Base-by-base conservation (phyloP, 1,140 invertebrate genomes). In the Drosophila subpulchrella region DNA sequence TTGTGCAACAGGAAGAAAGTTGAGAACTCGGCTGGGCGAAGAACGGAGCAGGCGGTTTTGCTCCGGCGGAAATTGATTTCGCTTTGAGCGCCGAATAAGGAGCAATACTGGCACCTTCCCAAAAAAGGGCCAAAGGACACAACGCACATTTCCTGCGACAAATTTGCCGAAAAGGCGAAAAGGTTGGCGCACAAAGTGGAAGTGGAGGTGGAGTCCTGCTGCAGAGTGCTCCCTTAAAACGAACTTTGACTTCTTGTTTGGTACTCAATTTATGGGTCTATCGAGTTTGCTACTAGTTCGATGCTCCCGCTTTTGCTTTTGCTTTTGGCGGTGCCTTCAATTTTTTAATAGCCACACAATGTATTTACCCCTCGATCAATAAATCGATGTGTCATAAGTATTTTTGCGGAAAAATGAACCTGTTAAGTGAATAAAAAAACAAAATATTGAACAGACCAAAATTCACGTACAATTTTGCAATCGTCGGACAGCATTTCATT, bases 1-100 rank as follows among this genome's bases (percentile, higher is more conserved):
- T 83, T 88, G 83, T 83, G 80, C 79, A 89, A 89, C 83, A 89
- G 83, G 84, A 88, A 80, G 83, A 89, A 86, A 88, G 51, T 86
- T 83, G 63, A 13, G 12, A 41, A 20, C 12, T 17, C 12, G 67
- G 61, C 59, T 44, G 47, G 42, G 66, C 8, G 38, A 51, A 53
- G 58, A 42, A 55, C 15, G 39, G 54, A 20, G 17, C 36, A 58
- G 60, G 74, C 84, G 76, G 83, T 71, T 88, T 88, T 70, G 71
- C 57, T 63, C 66, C 61, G 15, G 59, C 83, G 83, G 83, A 88
- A 88, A 88, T 88, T 88, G 83, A 88, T 88, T 88, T 88, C 80
- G 76, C 83, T 89, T 83, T 73, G 76, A 88, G 63, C 71, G 62
- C 48, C 81, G 62, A 72, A 65, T 36, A 77, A 77, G 74, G 48